Percentiles rank a stretch among this genome's conserved stretches.
Conservation (phyloP, 2,113 vertebrate genomes). For the Bubo blakistoni region DNA sequence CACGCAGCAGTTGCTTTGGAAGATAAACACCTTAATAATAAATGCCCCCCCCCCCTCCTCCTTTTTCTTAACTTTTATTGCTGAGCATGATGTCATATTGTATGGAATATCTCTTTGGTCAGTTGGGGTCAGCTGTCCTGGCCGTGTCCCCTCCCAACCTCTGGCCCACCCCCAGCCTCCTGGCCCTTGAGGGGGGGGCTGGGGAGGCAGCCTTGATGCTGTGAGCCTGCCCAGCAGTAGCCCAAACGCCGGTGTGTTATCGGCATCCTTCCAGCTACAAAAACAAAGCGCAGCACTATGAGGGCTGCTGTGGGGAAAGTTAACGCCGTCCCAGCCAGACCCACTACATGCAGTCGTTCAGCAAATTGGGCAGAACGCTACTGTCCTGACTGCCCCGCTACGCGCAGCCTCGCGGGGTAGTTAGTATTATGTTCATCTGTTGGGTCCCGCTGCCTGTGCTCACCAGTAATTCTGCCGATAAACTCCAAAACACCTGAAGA, state of each 20-base stretch:
- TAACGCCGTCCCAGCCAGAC: neutral
- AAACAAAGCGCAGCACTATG: neutral
- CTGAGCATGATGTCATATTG: neutral
- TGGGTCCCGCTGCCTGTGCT: neutral
- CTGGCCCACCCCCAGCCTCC: neutral
- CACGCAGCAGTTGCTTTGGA: accelerated
- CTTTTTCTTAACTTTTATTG: neutral
- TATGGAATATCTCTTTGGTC: neutral
- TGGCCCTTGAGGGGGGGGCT: neutral
- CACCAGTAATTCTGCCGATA: neutral
- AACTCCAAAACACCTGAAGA: neutral
- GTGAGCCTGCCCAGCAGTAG: neutral
- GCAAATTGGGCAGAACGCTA: neutral
- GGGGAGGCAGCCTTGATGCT: neutral
- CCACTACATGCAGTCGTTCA: neutral
- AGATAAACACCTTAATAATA: neutral
- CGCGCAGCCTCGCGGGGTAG: too few species aligned
- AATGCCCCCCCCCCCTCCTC: neutral
- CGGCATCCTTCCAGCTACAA: neutral
- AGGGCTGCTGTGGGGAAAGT: neutral
- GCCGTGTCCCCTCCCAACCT: neutral
- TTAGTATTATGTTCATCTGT: neutral
- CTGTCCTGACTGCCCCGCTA: neutral
- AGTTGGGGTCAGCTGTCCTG: neutral
- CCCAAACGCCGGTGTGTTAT: neutral